phyloP scores from a whole-genome alignment of 2,797 vertebrate species.

The Coranthus polyacanthus region DNA sequence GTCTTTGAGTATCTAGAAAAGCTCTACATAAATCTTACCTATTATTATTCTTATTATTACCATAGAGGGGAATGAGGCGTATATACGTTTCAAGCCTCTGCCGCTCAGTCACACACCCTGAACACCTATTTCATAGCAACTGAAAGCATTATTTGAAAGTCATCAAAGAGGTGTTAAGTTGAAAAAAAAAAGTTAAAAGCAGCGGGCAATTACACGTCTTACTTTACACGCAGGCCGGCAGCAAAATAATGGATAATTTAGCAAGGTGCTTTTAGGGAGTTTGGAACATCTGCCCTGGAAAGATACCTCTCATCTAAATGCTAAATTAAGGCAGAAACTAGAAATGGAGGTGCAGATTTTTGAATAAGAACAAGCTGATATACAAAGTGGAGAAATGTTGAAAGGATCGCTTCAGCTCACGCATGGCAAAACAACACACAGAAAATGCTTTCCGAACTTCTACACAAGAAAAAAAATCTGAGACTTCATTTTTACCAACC shows the following conservation, averaged over 20 bases:
- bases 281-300: conserved; percentile 18
- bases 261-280: conserved; percentile 22
- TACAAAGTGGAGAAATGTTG: background rate
- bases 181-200: conserved; percentile 5
- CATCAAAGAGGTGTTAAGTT: conserved; percentile 20
- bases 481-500: background rate
- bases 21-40: too few species aligned
- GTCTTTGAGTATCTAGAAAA: too few species aligned
- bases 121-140: background rate
- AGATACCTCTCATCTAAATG: conserved; percentile 24
- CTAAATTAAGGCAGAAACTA: conserved; percentile 24
- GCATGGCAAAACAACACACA: background rate
- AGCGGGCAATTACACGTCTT: background rate
- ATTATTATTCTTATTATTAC: too few species aligned
- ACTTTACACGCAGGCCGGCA: background rate
- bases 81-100: background rate
- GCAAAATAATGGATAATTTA: conserved; percentile 36
- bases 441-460: background rate
- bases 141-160: conserved; percentile 27
- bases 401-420: background rate
- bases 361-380: background rate
- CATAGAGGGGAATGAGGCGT: background rate
- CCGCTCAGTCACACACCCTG: background rate
- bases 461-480: background rate
- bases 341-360: conserved; percentile 27